phyloP scores from a whole-genome alignment of 2,797 vertebrate genomes.

The Sternarchorhynchus goeldii region DNA sequence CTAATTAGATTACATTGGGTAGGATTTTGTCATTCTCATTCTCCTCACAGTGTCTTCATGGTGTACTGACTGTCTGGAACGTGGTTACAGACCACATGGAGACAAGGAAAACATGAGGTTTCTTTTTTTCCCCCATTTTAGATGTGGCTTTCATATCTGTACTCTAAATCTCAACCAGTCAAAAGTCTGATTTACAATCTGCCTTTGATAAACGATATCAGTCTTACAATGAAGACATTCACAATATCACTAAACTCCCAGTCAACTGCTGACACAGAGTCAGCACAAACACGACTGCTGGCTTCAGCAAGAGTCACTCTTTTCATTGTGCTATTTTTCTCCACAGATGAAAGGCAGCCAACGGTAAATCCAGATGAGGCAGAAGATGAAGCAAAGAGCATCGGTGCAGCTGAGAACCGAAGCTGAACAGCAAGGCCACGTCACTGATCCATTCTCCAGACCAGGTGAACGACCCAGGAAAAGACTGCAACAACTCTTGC shows the following conservation, averaged over 20 bases:
- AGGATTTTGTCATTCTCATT: slow-evolving; percentile 56
- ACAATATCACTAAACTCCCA: slow-evolving; percentile 10
- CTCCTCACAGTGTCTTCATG: slow-evolving; percentile 52
- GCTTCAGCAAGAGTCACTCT: slow-evolving; percentile 16
- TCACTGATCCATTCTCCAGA: slow-evolving; percentile 65
- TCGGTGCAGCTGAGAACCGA: slow-evolving; percentile 58
- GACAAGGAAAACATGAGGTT: slow-evolving; percentile 11
- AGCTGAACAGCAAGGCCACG: slow-evolving; percentile 54
- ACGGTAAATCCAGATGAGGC: slow-evolving; percentile 34
- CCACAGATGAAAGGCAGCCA: not conserved
- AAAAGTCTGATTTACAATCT: slow-evolving; percentile 31
- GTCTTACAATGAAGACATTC: slow-evolving; percentile 25
- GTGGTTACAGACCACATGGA: slow-evolving; percentile 15
- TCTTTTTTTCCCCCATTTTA: slow-evolving; percentile 26
- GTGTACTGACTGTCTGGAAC: slow-evolving; percentile 16
- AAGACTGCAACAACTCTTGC: slow-evolving; percentile 30
- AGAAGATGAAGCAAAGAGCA: slow-evolving; percentile 59
- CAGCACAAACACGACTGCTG: slow-evolving; percentile 27
- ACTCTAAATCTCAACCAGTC: not conserved
- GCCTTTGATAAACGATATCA: slow-evolving; percentile 22
- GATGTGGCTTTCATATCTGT: slow-evolving; percentile 24
- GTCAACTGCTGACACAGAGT: slow-evolving; percentile 13
- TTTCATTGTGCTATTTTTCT: slow-evolving; percentile 20
- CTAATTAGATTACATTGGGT: slow-evolving; percentile 71
- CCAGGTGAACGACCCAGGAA: slow-evolving; percentile 47